Evolutionary conservation across 2,888 invertebrate species (phyloP), one percentile per base, ranked within the genome.

Genomic region (Omphaloscelis lunosa): DNA sequence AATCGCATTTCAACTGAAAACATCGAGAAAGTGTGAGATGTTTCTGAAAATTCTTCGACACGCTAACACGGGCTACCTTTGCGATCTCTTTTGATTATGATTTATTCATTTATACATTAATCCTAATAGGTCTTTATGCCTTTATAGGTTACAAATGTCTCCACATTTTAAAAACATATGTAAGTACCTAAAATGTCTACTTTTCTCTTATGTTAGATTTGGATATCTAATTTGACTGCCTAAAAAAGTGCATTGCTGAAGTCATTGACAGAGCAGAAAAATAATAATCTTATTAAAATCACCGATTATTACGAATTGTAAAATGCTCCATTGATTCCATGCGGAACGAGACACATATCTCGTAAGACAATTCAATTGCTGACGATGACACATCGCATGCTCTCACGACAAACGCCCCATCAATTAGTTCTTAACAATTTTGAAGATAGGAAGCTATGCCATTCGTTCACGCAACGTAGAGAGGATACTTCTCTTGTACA

Each of bases 341-440:
- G 62, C 82, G 79, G 78, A 81, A 82, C 72, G 81, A 72, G 41
- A 62, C 82, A 75, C 45, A 75, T 83, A 62, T 72, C 58, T 77
- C 27, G 39, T 34, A 69, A 53, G 84, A 84, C 83, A 84, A 82
- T 71, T 78, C 82, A 82, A 82, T 82, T 72, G 79, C 74, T 58
- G 41, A 34, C 51, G 56, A 70, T 75, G 86, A 85, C 66, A 72
- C 51, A 83, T 83, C 72, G 83, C 86, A 75, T 71, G 70, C 83
- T 85, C 77, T 67, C 83, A 80, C 72, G 83, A 69, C 66, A 82
- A 62, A 78, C 48, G 51, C 51, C 69, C 82, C 78, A 77, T 73
- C 67, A 84, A 83, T 84, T 84, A 74, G 58, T 58, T 62, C 58
- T 61, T 12, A 62, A 72, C 73, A 78, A 84, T 85, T 83, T 84